Conservation (phyloP, 2,113 vertebrate genomes). For the Muscicapa adusta region DNA sequence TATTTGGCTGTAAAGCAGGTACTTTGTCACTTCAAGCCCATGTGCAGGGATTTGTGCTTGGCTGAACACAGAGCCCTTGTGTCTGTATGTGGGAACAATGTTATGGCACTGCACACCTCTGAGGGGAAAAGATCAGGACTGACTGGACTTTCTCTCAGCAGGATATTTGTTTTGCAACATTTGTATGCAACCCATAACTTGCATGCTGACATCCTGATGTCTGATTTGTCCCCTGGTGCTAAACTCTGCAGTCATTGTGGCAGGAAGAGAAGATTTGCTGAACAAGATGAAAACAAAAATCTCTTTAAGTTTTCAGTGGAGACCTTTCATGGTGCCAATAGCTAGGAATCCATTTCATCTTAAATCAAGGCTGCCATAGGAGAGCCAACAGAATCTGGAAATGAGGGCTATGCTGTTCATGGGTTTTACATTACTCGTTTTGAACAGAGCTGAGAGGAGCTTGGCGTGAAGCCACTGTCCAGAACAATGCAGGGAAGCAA, state of each 20-base stretch:
- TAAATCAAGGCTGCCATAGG: not conserved
- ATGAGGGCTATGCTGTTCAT: not conserved
- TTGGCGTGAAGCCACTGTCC: conserved; percentile 20
- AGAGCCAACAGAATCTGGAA: not conserved
- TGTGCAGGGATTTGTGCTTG: not conserved
- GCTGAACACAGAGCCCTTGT: not conserved
- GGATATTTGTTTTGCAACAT: not conserved
- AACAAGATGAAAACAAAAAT: not conserved
- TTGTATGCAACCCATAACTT: not conserved
- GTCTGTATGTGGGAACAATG: not conserved
- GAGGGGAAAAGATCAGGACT: not conserved
- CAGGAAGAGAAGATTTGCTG: not conserved
- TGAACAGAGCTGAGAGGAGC: not conserved
- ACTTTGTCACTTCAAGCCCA: not conserved
- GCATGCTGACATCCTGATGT: not conserved
- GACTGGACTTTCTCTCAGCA: not conserved
- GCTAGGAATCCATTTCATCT: not conserved
- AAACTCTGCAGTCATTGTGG: not conserved
- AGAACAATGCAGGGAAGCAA: conserved; percentile 54
- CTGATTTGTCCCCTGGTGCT: not conserved
- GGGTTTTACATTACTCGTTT: not conserved
- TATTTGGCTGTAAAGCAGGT: not conserved
- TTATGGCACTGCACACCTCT: not conserved
- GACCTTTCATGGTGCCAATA: not conserved
- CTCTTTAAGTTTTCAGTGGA: not conserved